phyloP scores from a whole-genome alignment of 2,113 vertebrate genomes.

The Odocoileus hemionus region DNA sequence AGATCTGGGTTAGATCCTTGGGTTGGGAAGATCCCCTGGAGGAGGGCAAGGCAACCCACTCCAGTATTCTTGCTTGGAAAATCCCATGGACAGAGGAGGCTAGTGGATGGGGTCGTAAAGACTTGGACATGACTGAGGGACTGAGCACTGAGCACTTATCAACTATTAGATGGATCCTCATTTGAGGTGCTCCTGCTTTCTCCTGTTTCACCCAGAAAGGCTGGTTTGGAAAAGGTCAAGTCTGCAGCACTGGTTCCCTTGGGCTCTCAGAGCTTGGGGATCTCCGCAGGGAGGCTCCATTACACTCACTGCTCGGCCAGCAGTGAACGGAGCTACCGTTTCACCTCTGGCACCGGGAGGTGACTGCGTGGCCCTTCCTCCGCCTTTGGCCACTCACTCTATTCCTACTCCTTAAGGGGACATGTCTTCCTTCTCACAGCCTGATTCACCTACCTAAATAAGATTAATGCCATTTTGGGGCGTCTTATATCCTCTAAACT shows the following conservation, averaged over 20 bases:
- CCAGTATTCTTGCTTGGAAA: neutral
- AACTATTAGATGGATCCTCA: neutral
- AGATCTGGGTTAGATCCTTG: neutral
- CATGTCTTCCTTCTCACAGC: neutral
- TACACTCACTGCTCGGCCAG: neutral
- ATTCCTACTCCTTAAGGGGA: neutral
- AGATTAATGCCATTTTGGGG: neutral
- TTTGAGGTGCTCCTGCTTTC: neutral
- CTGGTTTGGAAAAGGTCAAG: conserved; percentile 33
- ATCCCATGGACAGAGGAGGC: neutral
- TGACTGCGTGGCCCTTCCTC: neutral
- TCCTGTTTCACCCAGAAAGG: neutral
- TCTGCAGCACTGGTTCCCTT: neutral
- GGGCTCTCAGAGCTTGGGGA: neutral
- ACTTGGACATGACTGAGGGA: neutral
- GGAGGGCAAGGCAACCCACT: neutral
- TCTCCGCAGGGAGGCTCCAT: neutral
- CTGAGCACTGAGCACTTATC: neutral
- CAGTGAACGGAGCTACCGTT: neutral
- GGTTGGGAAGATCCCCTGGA: neutral
- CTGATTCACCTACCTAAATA: neutral
- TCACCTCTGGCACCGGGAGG: neutral
- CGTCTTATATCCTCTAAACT: neutral
- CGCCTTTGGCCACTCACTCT: neutral
- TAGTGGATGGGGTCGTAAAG: neutral